A percentile compares a stretch with the other conserved stretches of the same genome.
These are phyloP conservation scores for Mobula birostris DNA, from an alignment of 2,113 vertebrate species.

Conservation along the genomic window DNA sequence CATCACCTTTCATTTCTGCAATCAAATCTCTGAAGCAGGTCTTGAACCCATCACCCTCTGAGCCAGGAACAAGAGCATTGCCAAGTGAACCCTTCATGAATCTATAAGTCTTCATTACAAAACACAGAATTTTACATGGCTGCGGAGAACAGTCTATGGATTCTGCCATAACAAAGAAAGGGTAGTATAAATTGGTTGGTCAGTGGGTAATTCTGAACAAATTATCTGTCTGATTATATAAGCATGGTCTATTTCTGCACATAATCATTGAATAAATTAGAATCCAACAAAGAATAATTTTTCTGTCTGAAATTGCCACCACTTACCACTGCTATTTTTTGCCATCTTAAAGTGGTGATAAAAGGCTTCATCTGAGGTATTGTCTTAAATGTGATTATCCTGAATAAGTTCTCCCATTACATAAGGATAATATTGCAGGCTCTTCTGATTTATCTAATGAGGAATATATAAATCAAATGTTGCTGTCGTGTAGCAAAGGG, in stretches of 20 bases:
- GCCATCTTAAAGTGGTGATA: neutral
- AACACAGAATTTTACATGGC: neutral
- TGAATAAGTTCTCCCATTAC: neutral
- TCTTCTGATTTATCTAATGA: constrained; percentile 18
- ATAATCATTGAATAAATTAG: neutral
- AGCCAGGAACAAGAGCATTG: too few relatives aligned
- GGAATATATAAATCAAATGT: neutral
- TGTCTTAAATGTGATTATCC: constrained; percentile 10
- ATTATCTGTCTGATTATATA: constrained; percentile 2
- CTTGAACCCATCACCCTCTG: too few relatives aligned
- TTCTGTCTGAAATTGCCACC: neutral
- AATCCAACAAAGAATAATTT: constrained; percentile 2
- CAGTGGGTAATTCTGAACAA: neutral
- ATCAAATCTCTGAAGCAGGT: too few relatives aligned
- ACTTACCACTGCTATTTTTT: neutral
- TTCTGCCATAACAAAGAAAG: neutral
- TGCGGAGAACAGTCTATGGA: neutral
- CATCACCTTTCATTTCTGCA: too few relatives aligned
- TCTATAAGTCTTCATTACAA: neutral
- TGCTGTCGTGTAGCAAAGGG: neutral
- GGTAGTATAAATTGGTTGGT: neutral
- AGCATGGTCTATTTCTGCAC: neutral
- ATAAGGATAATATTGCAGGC: constrained; percentile 1
- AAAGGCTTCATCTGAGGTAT: neutral
- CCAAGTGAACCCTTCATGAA: neutral